Conservation (phyloP, 1,140 invertebrate genomes). For the Heliconius himera region DNA sequence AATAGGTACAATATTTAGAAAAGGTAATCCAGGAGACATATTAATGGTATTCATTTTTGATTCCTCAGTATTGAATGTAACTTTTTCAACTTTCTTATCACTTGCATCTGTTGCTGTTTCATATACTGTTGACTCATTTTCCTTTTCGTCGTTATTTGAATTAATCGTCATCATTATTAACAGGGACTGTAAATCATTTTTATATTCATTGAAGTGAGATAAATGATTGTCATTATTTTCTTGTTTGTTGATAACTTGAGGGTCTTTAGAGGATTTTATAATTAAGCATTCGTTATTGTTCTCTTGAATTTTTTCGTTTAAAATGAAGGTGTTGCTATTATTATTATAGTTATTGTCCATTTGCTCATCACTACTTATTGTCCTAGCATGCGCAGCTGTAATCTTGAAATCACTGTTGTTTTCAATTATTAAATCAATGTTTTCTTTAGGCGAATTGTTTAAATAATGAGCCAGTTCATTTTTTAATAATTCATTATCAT, state of each 20-base stretch:
- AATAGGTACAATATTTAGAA: conserved; percentile 49
- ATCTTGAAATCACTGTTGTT: conserved; percentile 54
- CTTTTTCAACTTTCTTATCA: background rate
- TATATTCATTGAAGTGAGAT: conserved; percentile 21
- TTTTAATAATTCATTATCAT: conserved; percentile 28
- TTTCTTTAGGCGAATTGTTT: conserved; percentile 36
- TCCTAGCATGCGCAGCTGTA: background rate
- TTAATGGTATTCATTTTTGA: background rate
- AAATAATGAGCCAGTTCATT: conserved; percentile 29
- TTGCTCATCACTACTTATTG: background rate
- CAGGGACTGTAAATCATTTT: conserved; percentile 60
- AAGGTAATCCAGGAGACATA: background rate
- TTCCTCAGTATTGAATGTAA: background rate
- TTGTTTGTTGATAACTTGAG: background rate
- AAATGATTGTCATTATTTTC: background rate
- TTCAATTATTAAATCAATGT: conserved; percentile 49
- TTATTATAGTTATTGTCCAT: background rate
- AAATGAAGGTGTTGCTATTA: background rate
- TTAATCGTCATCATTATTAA: conserved; percentile 66
- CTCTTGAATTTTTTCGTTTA: background rate
- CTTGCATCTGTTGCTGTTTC: background rate
- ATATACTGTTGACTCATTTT: background rate
- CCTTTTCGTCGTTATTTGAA: conserved; percentile 42
- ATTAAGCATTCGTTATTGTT: background rate
- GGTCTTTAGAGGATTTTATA: background rate